Percentiles rank a stretch among this genome's conserved stretches.
Evolutionary conservation across 1,140 invertebrate genomes (phyloP).

Genomic region (Aphelenchoides avenae): DNA sequence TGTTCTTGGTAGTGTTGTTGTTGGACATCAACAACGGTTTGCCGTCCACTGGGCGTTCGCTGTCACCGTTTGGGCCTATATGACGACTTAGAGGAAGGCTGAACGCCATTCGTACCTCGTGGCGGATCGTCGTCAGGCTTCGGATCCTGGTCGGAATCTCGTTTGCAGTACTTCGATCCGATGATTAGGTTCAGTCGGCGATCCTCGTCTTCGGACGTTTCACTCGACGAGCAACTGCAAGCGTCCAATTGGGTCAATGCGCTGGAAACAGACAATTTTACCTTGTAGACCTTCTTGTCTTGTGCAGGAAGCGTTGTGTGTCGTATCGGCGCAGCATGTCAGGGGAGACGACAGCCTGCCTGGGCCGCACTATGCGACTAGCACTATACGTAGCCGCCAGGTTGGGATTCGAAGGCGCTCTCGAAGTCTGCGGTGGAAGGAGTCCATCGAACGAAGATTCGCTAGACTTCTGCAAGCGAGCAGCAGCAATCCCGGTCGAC

Average conservation of each 20-base stretch:
- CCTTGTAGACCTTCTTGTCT: constrained; percentile 40
- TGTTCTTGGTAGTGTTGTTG: too few species aligned
- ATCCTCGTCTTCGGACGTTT: constrained; percentile 5
- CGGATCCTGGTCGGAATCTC: constrained; percentile 1
- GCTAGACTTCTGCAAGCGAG: too few species aligned
- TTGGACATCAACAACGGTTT: too few species aligned
- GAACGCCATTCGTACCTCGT: too few species aligned
- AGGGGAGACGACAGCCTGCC: constrained; percentile 44
- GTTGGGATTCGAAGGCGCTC: too few species aligned
- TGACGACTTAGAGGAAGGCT: too few species aligned
- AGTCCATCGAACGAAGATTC: too few species aligned
- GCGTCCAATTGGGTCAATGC: not conserved
- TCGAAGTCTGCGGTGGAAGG: too few species aligned
- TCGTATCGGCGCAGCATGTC: constrained; percentile 40
- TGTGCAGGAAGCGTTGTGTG: constrained; percentile 27
- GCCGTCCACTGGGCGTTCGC: too few species aligned
- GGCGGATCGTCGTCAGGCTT: not conserved
- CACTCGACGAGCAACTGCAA: constrained; percentile 23
- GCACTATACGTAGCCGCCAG: too few species aligned
- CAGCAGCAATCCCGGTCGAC: too few species aligned
- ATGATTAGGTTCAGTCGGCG: not conserved
- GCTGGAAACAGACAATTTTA: not conserved
- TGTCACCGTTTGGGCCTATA: too few species aligned
- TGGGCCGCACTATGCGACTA: constrained; percentile 38
- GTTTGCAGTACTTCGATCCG: not conserved